These are phyloP conservation scores for Helarctos malayanus DNA, from an alignment of 2,797 vertebrate genomes.

Conservation along the genomic window DNA sequence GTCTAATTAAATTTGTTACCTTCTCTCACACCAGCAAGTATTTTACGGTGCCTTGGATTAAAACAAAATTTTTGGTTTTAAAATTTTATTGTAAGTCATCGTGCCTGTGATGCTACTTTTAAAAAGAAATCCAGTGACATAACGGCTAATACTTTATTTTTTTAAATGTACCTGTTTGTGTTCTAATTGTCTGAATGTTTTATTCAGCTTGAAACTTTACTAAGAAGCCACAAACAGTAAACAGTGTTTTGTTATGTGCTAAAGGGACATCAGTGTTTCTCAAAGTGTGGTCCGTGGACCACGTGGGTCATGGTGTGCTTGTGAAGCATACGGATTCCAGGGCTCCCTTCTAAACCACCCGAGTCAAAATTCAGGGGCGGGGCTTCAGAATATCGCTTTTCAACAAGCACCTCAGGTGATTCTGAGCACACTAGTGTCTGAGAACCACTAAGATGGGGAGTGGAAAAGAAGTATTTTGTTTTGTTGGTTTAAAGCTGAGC, in stretches of 20 bases:
- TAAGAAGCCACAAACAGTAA: slow-evolving; percentile 14
- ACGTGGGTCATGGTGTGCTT: background rate
- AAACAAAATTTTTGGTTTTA: slow-evolving; percentile 73
- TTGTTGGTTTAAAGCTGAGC: background rate
- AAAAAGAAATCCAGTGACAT: slow-evolving; percentile 41
- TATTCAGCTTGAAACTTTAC: slow-evolving; percentile 55
- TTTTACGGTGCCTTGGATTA: slow-evolving; percentile 89
- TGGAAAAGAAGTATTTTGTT: background rate
- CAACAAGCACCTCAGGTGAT: background rate
- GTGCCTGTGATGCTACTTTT: slow-evolving; percentile 66
- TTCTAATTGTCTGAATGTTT: slow-evolving; percentile 58
- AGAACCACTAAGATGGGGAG: background rate
- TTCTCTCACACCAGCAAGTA: slow-evolving; percentile 89
- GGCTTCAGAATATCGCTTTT: background rate
- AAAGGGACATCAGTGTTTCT: slow-evolving; percentile 40
- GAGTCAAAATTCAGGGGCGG: background rate
- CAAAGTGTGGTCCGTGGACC: background rate
- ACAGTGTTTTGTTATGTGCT: background rate
- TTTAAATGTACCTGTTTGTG: slow-evolving; percentile 8
- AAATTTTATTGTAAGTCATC: slow-evolving; percentile 54
- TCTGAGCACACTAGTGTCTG: background rate
- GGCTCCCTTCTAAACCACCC: background rate
- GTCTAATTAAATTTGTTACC: slow-evolving; percentile 71
- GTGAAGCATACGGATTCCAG: background rate
- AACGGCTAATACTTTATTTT: background rate